A percentile compares a stretch with the other conserved stretches of the same genome.
Evolutionary conservation across 1,140 invertebrate genomes (phyloP).

Genomic region (Mesaphorura yosii): DNA sequence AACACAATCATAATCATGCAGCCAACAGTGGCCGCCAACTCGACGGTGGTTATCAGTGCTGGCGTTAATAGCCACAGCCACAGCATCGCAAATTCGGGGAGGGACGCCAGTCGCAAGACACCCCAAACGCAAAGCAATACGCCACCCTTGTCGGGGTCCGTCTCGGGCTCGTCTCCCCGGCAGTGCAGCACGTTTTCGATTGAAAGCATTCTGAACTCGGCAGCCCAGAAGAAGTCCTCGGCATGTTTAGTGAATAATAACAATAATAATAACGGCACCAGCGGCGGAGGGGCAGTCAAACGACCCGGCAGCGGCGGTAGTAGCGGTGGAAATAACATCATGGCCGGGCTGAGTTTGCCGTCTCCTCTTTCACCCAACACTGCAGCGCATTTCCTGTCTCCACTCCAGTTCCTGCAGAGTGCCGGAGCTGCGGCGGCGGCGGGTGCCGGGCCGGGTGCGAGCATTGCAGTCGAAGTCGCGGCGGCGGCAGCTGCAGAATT

Average conservation of each 20-base stretch:
- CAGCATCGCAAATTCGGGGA: too few relatives aligned
- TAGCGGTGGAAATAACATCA: slow-evolving; percentile 6
- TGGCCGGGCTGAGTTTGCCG: neutral
- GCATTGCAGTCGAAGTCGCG: too few relatives aligned
- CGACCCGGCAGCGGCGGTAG: neutral
- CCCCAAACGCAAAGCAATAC: too few relatives aligned
- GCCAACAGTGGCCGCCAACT: too few relatives aligned
- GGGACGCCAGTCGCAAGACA: too few relatives aligned
- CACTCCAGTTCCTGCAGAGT: slow-evolving; percentile 23
- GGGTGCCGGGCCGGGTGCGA: slow-evolving; percentile 22
- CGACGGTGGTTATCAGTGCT: too few relatives aligned
- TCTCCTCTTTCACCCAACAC: neutral
- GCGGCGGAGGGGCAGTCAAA: neutral
- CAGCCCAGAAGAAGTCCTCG: too few relatives aligned
- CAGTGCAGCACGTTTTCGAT: slow-evolving; percentile 19
- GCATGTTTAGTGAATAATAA: too few relatives aligned
- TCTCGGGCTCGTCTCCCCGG: neutral
- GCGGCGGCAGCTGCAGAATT: too few relatives aligned
- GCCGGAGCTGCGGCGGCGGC: slow-evolving; percentile 12
- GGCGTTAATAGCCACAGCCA: too few relatives aligned
- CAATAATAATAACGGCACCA: neutral
- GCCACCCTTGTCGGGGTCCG: slow-evolving; percentile 19
- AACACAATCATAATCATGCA: neutral
- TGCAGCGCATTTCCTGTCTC: neutral
- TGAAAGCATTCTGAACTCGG: slow-evolving; percentile 18